Base-by-base conservation (phyloP, 2,113 vertebrate genomes). In the Varanus salvator region DNA sequence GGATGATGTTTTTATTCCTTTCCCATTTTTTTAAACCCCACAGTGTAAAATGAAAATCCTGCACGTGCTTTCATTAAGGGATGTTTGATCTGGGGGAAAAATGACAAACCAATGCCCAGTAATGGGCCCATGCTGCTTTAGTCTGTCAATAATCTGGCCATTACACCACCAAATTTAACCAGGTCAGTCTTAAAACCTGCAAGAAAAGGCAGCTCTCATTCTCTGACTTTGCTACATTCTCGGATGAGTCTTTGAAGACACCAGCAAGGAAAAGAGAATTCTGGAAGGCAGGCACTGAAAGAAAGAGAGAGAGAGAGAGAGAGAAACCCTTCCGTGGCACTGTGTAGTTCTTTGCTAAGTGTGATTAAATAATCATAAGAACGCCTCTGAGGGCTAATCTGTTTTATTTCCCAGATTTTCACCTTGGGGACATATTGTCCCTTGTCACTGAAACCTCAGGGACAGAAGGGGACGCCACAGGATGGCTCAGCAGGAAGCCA, bases 401-500 rank as follows among this genome's bases (percentile, higher is more conserved):
- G 97, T 93, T 94, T 97, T 97, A 97, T 97, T 98, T 98, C 97
- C 98, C 98, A 98, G 97, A 98, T 98, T 99, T 98, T 99, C 98
- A 99, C 98, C 98, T 99, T 99, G 98, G 99, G 98, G 98, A 99
- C 99, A 99, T 99, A 99, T 99, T 99, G 98, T 99, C 98, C 98
- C 99, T 98, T 98, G 98, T 99, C 98, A 98, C 98, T 97, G 98
- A 98, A 99, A 98, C 99, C 99, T 99, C 97, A 87, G 99, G 98
- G 98, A 99, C 99, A 99, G 99, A 99, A 99, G 99, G 99, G 98
- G 95, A 97, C 98, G 97, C 98, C 97, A 97, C 97, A 97, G 99
- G 98, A 98, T 97, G 97, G 97, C 98, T 97, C 98, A 98, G 98
- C 97, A 96, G 98, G 99, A 97, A 98, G 97, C 97, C 93, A 95